Evolutionary conservation across 2,888 invertebrate species (phyloP).

Genomic region (Drosophila putrida): DNA sequence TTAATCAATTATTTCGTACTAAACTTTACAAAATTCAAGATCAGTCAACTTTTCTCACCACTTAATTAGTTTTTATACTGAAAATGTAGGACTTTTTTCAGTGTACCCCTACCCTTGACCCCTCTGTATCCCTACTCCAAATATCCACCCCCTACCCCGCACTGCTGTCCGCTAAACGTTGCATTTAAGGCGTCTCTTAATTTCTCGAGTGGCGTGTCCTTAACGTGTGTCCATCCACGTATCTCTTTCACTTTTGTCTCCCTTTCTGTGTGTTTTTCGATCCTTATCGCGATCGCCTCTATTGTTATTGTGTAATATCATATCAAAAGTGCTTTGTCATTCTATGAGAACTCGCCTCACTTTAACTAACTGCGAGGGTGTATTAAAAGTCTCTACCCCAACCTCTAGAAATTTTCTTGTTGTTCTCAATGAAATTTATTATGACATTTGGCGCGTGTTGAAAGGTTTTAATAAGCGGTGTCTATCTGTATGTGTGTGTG

Average conservation of each 20-base stretch:
- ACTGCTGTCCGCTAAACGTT: slow-evolving; percentile 60
- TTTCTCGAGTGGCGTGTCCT: slow-evolving; percentile 72
- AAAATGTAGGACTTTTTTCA: too few species aligned
- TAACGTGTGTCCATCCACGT: slow-evolving; percentile 33
- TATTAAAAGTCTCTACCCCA: slow-evolving; percentile 23
- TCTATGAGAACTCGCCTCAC: slow-evolving; percentile 19
- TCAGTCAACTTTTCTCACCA: too few species aligned
- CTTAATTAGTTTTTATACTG: too few species aligned
- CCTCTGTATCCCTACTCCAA: slow-evolving; percentile 8
- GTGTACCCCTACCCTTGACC: background rate
- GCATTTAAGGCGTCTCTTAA: slow-evolving; percentile 71
- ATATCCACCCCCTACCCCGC: background rate
- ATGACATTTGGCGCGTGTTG: slow-evolving; percentile 81
- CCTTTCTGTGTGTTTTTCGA: slow-evolving; percentile 21
- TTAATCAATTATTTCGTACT: too few species aligned
- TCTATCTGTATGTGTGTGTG: background rate
- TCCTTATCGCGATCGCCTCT: slow-evolving; percentile 77
- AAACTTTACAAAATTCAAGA: too few species aligned
- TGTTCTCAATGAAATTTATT: slow-evolving; percentile 66
- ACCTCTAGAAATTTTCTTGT: slow-evolving; percentile 34
- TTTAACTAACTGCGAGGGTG: slow-evolving; percentile 59
- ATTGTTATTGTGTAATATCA: slow-evolving; percentile 67
- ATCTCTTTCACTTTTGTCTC: background rate
- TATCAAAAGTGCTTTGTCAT: slow-evolving; percentile 75
- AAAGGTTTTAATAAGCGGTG: slow-evolving; percentile 69